A percentile compares a stretch with the other conserved stretches of the same genome.
Conservation (phyloP, 1,140 invertebrate species). For the Panagrolaimus sp. region DNA sequence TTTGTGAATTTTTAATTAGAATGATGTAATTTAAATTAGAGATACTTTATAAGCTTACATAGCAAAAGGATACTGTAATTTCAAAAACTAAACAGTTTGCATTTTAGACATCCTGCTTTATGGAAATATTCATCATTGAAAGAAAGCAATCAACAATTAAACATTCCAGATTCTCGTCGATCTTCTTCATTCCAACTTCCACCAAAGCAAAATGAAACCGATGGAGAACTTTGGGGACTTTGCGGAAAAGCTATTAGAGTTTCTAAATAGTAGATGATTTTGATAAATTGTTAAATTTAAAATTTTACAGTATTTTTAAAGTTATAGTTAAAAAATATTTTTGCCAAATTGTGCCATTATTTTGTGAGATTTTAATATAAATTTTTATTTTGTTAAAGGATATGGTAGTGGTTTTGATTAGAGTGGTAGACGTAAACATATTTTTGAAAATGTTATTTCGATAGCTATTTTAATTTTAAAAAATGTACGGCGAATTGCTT, state of each 20-base stretch:
- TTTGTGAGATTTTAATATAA: no score
- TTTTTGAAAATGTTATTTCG: no score
- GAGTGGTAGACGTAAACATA: no score
- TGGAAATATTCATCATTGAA: conserved; percentile 32
- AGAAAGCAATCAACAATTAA: conserved; percentile 38
- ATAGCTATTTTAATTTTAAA: no score
- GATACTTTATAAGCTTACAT: background rate
- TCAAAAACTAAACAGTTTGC: background rate
- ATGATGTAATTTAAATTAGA: background rate
- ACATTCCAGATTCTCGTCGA: conserved; percentile 19
- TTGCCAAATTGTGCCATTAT: no score
- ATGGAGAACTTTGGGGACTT: background rate
- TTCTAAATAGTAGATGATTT: no score
- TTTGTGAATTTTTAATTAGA: background rate
- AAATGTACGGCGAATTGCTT: no score
- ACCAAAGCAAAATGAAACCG: background rate
- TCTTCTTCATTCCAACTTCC: conserved; percentile 23
- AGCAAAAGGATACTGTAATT: background rate
- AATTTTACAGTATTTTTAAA: no score
- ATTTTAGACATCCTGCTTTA: conserved; percentile 39
- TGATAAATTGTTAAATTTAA: no score
- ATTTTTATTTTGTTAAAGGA: no score
- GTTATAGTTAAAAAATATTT: no score
- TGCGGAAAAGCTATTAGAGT: conserved; percentile 1
- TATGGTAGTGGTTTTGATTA: no score